phyloP scores from a whole-genome alignment of 1,140 invertebrate genomes.

The Zaprionus davidi region DNA sequence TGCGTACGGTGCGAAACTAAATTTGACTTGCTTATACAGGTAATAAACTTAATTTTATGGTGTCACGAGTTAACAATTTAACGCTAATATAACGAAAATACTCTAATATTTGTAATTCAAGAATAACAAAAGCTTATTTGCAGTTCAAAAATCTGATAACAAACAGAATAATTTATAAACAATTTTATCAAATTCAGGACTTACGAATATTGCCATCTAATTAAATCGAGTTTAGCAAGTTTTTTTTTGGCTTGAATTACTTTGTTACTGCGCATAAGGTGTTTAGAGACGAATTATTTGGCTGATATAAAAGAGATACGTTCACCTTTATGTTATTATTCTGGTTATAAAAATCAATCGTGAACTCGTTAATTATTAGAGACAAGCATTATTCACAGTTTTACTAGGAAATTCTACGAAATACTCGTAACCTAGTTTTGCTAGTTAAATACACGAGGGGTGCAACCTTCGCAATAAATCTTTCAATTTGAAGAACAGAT shows the following conservation, averaged over 20 bases:
- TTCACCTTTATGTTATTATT: background rate
- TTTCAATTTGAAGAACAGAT: background rate
- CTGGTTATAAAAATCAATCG: background rate
- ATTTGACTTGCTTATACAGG: no score
- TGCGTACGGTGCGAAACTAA: no score
- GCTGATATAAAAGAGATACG: background rate
- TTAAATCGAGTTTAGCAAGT: constrained; percentile 72
- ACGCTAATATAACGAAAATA: background rate
- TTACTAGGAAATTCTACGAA: no score
- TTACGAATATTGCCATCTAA: constrained; percentile 56
- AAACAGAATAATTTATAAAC: background rate
- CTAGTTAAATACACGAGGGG: no score
- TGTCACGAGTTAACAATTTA: no score
- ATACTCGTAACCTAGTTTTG: no score
- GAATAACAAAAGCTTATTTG: background rate
- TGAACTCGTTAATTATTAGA: background rate
- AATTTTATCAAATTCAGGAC: constrained; percentile 22
- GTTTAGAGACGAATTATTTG: background rate
- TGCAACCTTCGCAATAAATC: background rate
- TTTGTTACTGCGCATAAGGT: constrained; percentile 38
- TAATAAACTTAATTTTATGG: no score
- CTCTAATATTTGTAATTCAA: background rate
- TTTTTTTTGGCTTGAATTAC: constrained; percentile 24
- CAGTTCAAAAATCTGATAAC: background rate
- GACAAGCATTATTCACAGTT: no score